phyloP scores from a whole-genome alignment of 2,113 vertebrate genomes.

The Ictalurus furcatus region DNA sequence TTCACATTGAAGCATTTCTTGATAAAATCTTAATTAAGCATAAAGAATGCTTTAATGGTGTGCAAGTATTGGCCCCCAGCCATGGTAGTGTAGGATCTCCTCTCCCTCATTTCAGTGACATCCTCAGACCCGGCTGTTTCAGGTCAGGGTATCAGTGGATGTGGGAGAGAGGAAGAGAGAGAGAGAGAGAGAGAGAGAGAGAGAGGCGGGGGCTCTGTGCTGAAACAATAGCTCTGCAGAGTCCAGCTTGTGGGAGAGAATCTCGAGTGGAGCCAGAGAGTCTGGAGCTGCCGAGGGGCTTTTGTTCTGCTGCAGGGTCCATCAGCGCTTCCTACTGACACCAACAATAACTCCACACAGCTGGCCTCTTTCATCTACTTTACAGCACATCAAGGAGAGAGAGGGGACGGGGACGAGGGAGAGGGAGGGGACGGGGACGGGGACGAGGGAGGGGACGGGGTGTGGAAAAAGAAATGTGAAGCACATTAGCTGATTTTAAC shows the following conservation, averaged over 20 bases:
- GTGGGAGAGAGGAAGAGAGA: not conserved
- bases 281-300: slow-evolving; percentile 57
- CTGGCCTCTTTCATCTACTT: slow-evolving; percentile 64
- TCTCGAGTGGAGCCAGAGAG: slow-evolving; percentile 60
- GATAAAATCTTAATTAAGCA: not conserved
- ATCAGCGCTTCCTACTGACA: slow-evolving; percentile 64
- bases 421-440: not conserved
- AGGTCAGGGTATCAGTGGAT: slow-evolving; percentile 51
- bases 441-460: not conserved
- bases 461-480: slow-evolving; percentile 50
- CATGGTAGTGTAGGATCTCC: not conserved
- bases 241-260: slow-evolving; percentile 64
- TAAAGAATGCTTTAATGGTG: not conserved
- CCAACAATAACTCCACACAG: slow-evolving; percentile 65
- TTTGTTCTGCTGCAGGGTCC: slow-evolving; percentile 64
- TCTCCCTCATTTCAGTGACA: slow-evolving; percentile 35
- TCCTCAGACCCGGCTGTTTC: slow-evolving; percentile 49
- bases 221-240: slow-evolving; percentile 59
- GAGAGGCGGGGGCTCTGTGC: slow-evolving; percentile 31
- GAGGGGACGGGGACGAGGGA: not conserved
- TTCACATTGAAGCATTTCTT: not conserved
- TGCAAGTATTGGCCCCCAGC: not conserved
- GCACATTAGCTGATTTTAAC: slow-evolving; percentile 59
- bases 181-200: not conserved
- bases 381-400: slow-evolving; percentile 62